Conservation (phyloP, 2,888 invertebrate genomes). For the Gasteruption jaculator region DNA sequence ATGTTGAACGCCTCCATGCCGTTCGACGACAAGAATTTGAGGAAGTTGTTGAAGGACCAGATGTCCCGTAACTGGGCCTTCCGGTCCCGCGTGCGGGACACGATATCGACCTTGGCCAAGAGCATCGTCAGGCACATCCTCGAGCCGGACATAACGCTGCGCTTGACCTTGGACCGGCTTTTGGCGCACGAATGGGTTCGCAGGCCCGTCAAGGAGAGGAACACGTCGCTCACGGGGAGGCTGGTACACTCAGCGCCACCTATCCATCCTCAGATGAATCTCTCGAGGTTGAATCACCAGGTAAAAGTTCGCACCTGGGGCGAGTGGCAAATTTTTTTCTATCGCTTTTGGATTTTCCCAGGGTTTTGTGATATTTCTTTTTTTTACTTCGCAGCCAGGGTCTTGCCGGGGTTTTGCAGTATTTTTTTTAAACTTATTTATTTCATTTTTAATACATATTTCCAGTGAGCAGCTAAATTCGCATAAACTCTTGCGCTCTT, state of each 20-base stretch:
- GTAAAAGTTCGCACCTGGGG: no score
- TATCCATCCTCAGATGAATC: constrained; percentile 42
- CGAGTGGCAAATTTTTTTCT: no score
- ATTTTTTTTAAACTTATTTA: no score
- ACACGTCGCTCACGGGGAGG: constrained; percentile 58
- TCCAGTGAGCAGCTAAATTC: no score
- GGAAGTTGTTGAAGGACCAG: constrained; percentile 80
- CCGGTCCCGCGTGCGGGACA: constrained; percentile 66
- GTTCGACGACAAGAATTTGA: constrained; percentile 82
- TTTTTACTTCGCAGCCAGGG: no score
- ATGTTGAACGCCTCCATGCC: constrained; percentile 95
- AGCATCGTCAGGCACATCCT: constrained; percentile 75
- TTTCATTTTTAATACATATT: no score
- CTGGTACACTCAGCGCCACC: constrained; percentile 61
- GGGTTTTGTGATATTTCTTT: no score
- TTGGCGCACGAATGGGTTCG: constrained; percentile 73
- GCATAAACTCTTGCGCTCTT: no score
- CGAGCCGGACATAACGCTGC: constrained; percentile 77
- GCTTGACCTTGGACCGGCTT: constrained; percentile 72
- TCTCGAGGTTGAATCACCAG: no score
- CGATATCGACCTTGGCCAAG: constrained; percentile 68
- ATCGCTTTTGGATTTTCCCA: no score
- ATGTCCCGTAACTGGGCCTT: constrained; percentile 76
- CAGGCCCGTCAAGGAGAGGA: constrained; percentile 60
- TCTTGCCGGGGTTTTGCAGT: no score